phyloP scores from a whole-genome alignment of 2,888 invertebrate species.

The Caradrina kadenii region DNA sequence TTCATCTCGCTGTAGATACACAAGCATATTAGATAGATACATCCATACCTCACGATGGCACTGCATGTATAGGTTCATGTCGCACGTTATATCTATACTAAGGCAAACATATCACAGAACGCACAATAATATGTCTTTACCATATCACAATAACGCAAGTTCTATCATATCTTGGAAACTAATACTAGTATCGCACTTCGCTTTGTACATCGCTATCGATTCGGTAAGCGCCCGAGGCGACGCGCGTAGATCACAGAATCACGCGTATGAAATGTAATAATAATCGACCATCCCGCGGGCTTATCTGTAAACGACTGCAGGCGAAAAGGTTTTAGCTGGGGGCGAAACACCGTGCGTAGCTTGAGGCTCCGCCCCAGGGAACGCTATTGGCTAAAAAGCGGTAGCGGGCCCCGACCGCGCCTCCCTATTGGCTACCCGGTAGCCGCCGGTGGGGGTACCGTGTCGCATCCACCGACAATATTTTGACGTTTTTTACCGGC shows the following conservation, averaged over 20 bases:
- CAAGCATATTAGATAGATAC: constrained; percentile 66
- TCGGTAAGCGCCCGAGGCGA: constrained; percentile 81
- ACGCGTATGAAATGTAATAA: constrained; percentile 88
- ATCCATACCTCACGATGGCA: constrained; percentile 89
- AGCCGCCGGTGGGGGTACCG: constrained; percentile 80
- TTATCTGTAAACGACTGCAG: constrained; percentile 91
- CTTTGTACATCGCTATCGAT: constrained; percentile 85
- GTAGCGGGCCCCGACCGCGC: constrained; percentile 78
- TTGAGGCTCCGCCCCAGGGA: constrained; percentile 88
- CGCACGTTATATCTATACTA: constrained; percentile 83
- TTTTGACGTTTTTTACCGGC: constrained; percentile 87
- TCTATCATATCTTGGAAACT: constrained; percentile 67
- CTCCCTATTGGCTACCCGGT: constrained; percentile 84
- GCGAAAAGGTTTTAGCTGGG: constrained; percentile 90
- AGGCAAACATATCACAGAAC: constrained; percentile 89
- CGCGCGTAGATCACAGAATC: constrained; percentile 84
- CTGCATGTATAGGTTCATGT: constrained; percentile 90
- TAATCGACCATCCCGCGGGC: constrained; percentile 90
- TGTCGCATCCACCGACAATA: constrained; percentile 82
- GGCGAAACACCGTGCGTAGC: constrained; percentile 88
- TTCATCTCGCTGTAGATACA: constrained; percentile 31
- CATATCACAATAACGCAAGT: constrained; percentile 79
- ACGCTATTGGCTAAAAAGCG: constrained; percentile 85
- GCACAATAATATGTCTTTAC: constrained; percentile 71
- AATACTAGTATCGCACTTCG: constrained; percentile 73